A percentile compares a stretch with the other conserved stretches of the same genome.
phyloP scores from a whole-genome alignment of 2,113 vertebrate species.

The Neolamprologus ventralis region DNA sequence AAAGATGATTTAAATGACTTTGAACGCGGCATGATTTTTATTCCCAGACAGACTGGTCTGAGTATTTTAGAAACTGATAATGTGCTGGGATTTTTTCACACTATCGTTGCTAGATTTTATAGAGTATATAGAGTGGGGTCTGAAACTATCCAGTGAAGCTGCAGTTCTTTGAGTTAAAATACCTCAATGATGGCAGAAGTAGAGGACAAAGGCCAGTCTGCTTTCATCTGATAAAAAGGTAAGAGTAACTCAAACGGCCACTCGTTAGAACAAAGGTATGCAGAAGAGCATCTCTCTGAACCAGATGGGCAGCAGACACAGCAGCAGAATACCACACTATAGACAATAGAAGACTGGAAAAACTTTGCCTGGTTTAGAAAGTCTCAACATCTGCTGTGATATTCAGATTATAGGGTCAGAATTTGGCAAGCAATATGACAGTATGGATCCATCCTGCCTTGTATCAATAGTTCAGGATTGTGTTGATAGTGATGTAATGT shows the following conservation, averaged over 20 bases:
- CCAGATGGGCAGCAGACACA: neutral
- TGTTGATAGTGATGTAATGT: neutral
- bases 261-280: neutral
- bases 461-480: neutral
- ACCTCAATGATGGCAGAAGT: neutral
- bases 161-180: neutral
- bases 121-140: neutral
- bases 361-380: neutral
- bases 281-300: neutral
- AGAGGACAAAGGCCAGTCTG: neutral
- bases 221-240: neutral
- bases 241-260: neutral
- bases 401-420: neutral
- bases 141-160: neutral
- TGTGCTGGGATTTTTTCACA: neutral
- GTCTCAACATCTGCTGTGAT: neutral
- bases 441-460: neutral
- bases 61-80: neutral
- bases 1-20: neutral
- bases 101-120: neutral
- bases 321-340: neutral
- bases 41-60: neutral
- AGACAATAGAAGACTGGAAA: neutral
- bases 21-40: neutral
- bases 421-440: neutral